phyloP scores from a whole-genome alignment of 2,888 invertebrate species.

The Atrina japonica region DNA sequence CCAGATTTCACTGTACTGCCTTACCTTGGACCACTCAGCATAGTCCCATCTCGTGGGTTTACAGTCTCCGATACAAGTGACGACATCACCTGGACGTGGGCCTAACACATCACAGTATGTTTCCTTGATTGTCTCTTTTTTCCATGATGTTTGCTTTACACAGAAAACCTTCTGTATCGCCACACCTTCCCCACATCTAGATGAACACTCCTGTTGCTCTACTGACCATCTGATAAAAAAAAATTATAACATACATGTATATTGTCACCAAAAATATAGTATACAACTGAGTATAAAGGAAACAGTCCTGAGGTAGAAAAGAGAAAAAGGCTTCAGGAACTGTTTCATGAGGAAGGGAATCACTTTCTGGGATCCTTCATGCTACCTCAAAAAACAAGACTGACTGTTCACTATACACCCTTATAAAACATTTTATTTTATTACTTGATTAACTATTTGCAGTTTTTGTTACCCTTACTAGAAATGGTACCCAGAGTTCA shows the following conservation, averaged over 20 bases:
- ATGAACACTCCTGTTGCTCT: conserved; percentile 86
- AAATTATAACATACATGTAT: too few relatives aligned
- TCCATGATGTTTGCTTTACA: conserved; percentile 78
- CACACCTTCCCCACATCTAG: conserved; percentile 86
- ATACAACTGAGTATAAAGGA: too few relatives aligned
- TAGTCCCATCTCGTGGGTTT: conserved; percentile 86
- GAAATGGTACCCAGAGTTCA: too few relatives aligned
- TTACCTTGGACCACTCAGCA: conserved; percentile 87
- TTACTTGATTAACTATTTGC: too few relatives aligned
- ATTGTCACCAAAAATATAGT: too few relatives aligned
- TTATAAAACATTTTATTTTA: too few relatives aligned
- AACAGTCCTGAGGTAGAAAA: too few relatives aligned
- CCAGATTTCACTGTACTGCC: not conserved
- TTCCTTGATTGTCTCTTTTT: conserved; percentile 76
- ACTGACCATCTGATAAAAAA: conserved; percentile 83
- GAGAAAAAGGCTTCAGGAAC: not conserved
- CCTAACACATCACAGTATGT: conserved; percentile 83
- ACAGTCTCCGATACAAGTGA: conserved; percentile 86
- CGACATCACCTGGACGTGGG: conserved; percentile 82
- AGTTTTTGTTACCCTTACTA: too few relatives aligned
- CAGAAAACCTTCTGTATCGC: conserved; percentile 85
- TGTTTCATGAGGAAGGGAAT: too few relatives aligned
- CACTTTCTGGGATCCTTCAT: too few relatives aligned
- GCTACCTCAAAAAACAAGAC: too few relatives aligned
- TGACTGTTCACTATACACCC: too few relatives aligned